Percentiles rank a stretch among this genome's conserved stretches.
Evolutionary conservation across 1,140 invertebrate genomes (phyloP).

Genomic region (Lordiphosa collinella): DNA sequence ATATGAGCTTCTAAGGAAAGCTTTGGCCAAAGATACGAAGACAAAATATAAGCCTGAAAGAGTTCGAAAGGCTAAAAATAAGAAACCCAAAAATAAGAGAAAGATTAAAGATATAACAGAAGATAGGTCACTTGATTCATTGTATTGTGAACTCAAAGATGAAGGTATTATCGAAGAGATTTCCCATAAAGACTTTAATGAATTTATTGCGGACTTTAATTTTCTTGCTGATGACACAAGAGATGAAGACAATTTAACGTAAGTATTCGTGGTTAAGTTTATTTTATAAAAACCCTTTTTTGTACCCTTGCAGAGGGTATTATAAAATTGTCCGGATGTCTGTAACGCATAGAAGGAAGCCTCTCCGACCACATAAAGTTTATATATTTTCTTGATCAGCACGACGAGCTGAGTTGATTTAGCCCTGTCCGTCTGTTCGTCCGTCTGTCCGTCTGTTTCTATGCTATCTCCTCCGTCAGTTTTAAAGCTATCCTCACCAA

Average conservation of each 20-base stretch:
- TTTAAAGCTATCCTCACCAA: no score
- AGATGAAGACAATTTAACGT: constrained; percentile 65
- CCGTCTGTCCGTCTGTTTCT: no score
- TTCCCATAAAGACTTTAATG: constrained; percentile 82
- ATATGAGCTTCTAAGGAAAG: constrained; percentile 80
- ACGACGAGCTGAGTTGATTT: no score
- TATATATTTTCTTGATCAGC: no score
- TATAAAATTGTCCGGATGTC: no score
- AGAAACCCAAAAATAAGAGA: constrained; percentile 84
- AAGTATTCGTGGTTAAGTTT: constrained; percentile 8
- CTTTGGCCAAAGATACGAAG: constrained; percentile 80
- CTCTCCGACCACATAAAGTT: no score
- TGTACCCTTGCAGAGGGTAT: no score
- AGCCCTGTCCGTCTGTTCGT: no score
- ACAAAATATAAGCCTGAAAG: constrained; percentile 68
- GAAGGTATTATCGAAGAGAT: constrained; percentile 87
- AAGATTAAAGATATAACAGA: constrained; percentile 87
- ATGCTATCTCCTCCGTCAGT: no score
- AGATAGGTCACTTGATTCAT: constrained; percentile 86
- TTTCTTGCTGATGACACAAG: constrained; percentile 82
- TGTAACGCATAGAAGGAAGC: no score
- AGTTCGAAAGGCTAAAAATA: constrained; percentile 63
- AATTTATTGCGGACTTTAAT: constrained; percentile 87
- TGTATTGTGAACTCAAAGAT: constrained; percentile 89
- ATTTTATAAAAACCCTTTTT: no score